Conservation (phyloP, 2,888 invertebrate genomes). For the Hydrotaea cyrtoneurina region DNA sequence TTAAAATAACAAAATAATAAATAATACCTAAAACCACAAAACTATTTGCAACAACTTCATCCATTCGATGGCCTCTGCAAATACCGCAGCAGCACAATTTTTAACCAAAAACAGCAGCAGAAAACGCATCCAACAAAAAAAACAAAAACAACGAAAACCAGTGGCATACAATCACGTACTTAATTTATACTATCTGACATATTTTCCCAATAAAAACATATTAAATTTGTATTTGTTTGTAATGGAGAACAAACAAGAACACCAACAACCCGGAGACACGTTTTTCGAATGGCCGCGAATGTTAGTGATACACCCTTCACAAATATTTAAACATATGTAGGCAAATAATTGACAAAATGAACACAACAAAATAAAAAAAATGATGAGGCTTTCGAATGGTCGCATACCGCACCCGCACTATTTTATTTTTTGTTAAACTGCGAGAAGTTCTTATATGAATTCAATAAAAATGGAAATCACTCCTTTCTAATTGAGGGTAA, state of each 20-base stretch:
- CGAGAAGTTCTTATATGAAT: not conserved
- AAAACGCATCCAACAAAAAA: constrained; percentile 43
- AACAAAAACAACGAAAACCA: not conserved
- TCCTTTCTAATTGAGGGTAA: no score
- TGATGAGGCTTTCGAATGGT: no score
- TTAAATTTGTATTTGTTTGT: constrained; percentile 34
- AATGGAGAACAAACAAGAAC: constrained; percentile 30
- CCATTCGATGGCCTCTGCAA: not conserved
- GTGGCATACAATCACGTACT: constrained; percentile 60
- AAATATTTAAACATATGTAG: no score
- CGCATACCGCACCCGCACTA: no score
- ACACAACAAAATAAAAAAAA: no score
- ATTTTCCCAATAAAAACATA: constrained; percentile 37
- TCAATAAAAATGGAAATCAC: not conserved
- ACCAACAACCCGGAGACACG: not conserved
- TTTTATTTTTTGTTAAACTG: no score
- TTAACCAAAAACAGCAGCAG: constrained; percentile 43
- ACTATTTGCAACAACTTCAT: constrained; percentile 49
- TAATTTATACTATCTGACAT: constrained; percentile 51
- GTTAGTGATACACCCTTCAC: not conserved
- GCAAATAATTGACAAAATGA: no score
- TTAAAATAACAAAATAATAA: constrained; percentile 22
- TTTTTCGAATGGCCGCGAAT: not conserved
- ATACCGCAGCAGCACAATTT: constrained; percentile 9
- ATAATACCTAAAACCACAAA: constrained; percentile 51